Evolutionary conservation across 1,140 invertebrate species (phyloP).

Genomic region (Zaprionus lachaisei): DNA sequence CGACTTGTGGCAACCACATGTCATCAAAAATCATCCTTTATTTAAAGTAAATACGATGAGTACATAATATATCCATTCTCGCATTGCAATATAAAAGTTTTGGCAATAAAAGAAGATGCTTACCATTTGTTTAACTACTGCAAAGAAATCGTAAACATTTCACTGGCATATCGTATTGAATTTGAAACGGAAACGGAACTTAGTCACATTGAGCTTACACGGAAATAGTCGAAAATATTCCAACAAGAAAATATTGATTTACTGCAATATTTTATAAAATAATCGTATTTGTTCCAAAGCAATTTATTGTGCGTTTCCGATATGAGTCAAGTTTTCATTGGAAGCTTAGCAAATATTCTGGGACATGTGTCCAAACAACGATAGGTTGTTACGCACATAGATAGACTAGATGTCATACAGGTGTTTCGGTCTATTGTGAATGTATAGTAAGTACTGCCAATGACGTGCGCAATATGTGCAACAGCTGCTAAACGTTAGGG

Average conservation of each 20-base stretch:
- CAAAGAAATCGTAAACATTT: background rate
- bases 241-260: background rate
- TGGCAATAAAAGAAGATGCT: background rate
- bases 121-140: background rate
- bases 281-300: background rate
- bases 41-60: background rate
- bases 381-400: background rate
- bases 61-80: background rate
- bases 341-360: conserved; percentile 1
- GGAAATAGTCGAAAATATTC: background rate
- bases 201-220: background rate
- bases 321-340: background rate
- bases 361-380: conserved; percentile 25
- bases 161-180: background rate
- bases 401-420: background rate
- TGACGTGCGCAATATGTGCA: conserved; percentile 23
- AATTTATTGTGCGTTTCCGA: background rate
- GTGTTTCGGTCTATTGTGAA: conserved; percentile 8
- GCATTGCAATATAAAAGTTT: background rate
- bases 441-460: background rate
- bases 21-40: too few species aligned
- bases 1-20: too few species aligned
- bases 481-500: conserved; percentile 13
- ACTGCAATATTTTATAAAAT: background rate
- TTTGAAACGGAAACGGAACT: conserved; percentile 1